A percentile compares a stretch with the other conserved stretches of the same genome.
phyloP scores from a whole-genome alignment of 2,888 invertebrate genomes.

The Scaptomyza reducta region DNA sequence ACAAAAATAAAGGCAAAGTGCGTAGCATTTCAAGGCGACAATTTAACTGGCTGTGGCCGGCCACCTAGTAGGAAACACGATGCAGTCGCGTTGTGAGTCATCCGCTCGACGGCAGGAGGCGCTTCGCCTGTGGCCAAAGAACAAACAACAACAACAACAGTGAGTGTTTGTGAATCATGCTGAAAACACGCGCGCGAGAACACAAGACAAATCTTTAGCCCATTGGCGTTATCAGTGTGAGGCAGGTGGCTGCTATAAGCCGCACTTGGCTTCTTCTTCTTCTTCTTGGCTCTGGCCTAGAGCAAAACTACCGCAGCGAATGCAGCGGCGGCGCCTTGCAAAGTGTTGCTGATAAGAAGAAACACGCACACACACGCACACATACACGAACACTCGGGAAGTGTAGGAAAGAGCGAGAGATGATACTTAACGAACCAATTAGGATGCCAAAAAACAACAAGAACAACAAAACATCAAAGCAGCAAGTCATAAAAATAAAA shows the following conservation, averaged over 20 bases:
- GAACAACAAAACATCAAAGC: conserved; percentile 37
- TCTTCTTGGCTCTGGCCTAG: conserved; percentile 44
- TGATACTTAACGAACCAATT: conserved; percentile 77
- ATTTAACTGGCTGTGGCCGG: conserved; percentile 40
- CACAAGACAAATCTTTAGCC: conserved; percentile 51
- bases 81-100: conserved; percentile 55
- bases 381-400: conserved; percentile 18
- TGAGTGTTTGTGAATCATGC: conserved; percentile 59
- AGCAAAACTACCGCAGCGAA: conserved; percentile 46
- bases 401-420: conserved; percentile 14
- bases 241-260: conserved; percentile 37
- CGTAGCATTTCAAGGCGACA: conserved; percentile 48
- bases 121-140: conserved; percentile 9
- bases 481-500: conserved; percentile 68
- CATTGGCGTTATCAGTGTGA: conserved; percentile 53
- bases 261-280: conserved; percentile 34
- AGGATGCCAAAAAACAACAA: conserved; percentile 66
- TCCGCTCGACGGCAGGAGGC: conserved; percentile 19
- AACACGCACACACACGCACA: conserved; percentile 27
- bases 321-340: conserved; percentile 52
- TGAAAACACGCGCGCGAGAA: conserved; percentile 39
- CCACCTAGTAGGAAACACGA: conserved; percentile 53
- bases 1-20: conserved; percentile 11
- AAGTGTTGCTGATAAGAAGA: conserved; percentile 66
- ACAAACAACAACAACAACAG: not conserved